phyloP scores from a whole-genome alignment of 2,113 vertebrate species.

The Ploceus nigricollis region DNA sequence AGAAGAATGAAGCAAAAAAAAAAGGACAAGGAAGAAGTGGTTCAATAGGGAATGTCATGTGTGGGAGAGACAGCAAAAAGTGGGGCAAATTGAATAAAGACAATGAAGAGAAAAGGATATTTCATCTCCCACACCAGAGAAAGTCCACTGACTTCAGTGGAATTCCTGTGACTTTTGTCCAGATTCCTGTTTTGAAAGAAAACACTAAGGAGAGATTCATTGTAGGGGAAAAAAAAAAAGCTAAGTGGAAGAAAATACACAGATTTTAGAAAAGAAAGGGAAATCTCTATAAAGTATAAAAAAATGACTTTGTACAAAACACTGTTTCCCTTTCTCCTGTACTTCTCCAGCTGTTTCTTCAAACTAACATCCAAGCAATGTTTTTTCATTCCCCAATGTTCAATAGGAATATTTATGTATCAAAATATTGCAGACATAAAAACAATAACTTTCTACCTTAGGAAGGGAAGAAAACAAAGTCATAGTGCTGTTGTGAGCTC shows the following conservation, averaged over 20 bases:
- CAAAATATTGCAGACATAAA: not conserved
- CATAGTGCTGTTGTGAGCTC: accelerated
- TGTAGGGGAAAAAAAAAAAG: not conserved
- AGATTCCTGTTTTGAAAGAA: not conserved
- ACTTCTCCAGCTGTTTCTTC: not conserved
- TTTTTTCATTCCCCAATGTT: not conserved
- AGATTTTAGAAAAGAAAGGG: not conserved
- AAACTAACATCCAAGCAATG: not conserved
- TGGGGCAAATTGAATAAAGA: not conserved
- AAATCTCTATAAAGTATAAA: not conserved
- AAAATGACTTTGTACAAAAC: not conserved
- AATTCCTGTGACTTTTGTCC: not conserved
- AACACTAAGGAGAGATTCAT: not conserved
- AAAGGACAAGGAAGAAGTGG: not conserved
- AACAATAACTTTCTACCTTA: not conserved
- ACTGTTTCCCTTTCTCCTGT: not conserved
- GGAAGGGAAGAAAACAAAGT: not conserved
- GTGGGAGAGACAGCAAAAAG: not conserved
- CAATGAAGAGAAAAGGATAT: not conserved
- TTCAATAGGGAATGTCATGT: not conserved
- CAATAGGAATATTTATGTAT: not conserved
- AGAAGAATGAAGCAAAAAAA: not conserved
- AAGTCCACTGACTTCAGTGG: not conserved
- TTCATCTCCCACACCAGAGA: not conserved
- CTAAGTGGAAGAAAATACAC: not conserved